These are phyloP conservation scores for Drosophila micromelanica DNA, from an alignment of 1,140 invertebrate species.

Conservation along the genomic window DNA sequence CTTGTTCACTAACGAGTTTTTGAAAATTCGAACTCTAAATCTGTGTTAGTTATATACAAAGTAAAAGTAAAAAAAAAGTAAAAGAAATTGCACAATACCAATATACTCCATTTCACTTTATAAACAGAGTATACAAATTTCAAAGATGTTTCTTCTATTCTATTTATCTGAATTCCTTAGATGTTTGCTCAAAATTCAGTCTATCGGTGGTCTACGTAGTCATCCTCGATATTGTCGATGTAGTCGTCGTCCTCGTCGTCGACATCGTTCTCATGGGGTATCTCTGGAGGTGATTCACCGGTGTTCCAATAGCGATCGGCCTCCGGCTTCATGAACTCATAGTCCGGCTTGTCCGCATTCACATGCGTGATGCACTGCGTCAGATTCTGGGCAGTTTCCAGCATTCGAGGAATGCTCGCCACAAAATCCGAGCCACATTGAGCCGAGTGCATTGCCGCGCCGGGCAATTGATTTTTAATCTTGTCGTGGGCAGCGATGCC, in stretches of 20 bases:
- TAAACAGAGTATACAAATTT: no score
- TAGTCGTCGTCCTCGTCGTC: conserved; percentile 42
- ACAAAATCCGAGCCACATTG: conserved; percentile 56
- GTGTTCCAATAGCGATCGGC: conserved; percentile 71
- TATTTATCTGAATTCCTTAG: conserved; percentile 10
- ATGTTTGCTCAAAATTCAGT: no score
- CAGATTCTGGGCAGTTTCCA: conserved; percentile 65
- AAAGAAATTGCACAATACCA: no score
- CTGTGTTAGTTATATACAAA: no score
- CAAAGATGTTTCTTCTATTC: no score
- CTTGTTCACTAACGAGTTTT: no score
- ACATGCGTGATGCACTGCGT: conserved; percentile 64
- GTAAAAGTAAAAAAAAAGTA: no score
- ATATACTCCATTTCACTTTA: no score
- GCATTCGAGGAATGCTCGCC: conserved; percentile 62
- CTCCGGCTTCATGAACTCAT: conserved; percentile 71
- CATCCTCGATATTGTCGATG: conserved; percentile 20
- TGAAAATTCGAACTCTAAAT: no score
- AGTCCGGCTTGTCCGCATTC: conserved; percentile 48
- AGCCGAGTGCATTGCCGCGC: conserved; percentile 28
- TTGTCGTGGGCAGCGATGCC: conserved; percentile 63
- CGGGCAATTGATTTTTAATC: conserved; percentile 59
- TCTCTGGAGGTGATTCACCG: conserved; percentile 48
- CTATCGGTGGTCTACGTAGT: conserved; percentile 67
- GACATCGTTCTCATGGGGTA: conserved; percentile 54